A percentile compares a stretch with the other conserved stretches of the same genome.
phyloP scores from a whole-genome alignment of 2,888 invertebrate species.

The Beris morrisii region DNA sequence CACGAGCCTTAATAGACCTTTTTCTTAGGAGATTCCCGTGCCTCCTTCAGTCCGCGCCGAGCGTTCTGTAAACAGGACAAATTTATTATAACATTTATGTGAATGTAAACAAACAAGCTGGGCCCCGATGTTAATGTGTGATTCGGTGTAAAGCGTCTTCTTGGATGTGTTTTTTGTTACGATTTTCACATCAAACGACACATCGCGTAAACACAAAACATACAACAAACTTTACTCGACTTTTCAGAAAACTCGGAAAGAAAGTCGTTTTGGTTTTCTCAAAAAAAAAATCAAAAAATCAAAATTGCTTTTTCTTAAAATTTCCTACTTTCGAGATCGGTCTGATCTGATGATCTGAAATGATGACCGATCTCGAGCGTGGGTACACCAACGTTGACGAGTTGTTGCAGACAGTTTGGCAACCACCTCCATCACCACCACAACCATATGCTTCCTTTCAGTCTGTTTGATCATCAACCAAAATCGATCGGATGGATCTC shows the following conservation, averaged over 20 bases:
- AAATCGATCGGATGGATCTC: background rate
- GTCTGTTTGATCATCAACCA: slow-evolving; percentile 16
- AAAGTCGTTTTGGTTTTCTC: background rate
- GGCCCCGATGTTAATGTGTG: slow-evolving; percentile 3
- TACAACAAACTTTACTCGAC: slow-evolving; percentile 22
- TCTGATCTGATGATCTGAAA: background rate
- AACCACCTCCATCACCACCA: slow-evolving; percentile 1
- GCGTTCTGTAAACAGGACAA: slow-evolving; percentile 28
- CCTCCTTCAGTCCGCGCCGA: background rate
- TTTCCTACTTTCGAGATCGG: slow-evolving; percentile 10
- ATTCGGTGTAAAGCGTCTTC: slow-evolving; percentile 7
- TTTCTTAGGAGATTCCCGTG: slow-evolving; percentile 14
- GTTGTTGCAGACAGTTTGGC: slow-evolving; percentile 27
- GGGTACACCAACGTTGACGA: background rate
- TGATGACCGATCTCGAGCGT: background rate
- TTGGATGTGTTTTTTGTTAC: slow-evolving; percentile 21
- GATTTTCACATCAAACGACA: slow-evolving; percentile 32
- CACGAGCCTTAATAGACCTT: slow-evolving; percentile 7
- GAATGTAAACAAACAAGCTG: slow-evolving; percentile 26
- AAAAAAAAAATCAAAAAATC: background rate
- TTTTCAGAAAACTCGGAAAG: slow-evolving; percentile 1
- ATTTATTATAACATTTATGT: slow-evolving; percentile 33
- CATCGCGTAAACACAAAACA: slow-evolving; percentile 24
- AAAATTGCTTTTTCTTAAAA: slow-evolving; percentile 3
- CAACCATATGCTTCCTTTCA: slow-evolving; percentile 14